Conservation (phyloP, 1,140 invertebrate species). For the Brachionus paranguensis region DNA sequence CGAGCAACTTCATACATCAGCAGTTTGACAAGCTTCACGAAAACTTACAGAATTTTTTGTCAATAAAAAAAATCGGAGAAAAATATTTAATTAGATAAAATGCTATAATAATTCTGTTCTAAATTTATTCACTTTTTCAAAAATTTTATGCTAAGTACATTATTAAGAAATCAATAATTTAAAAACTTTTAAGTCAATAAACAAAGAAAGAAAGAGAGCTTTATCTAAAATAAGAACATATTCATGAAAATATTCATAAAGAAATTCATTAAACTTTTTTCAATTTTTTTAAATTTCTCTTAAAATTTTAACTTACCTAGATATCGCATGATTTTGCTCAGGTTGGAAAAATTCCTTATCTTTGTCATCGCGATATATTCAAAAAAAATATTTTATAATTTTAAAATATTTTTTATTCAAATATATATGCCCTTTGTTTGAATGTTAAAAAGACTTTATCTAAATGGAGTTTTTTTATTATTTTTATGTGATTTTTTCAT, state of each 20-base stretch:
- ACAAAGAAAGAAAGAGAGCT: not conserved
- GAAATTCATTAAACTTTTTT: no score
- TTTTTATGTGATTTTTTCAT: not conserved
- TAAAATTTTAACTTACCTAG: no score
- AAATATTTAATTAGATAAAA: not conserved
- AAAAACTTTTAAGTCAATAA: not conserved
- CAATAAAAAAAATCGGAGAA: not conserved
- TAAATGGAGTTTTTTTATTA: not conserved
- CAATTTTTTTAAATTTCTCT: no score
- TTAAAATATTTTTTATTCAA: not conserved
- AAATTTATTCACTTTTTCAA: not conserved
- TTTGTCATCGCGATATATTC: not conserved
- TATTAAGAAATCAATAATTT: not conserved
- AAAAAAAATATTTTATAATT: not conserved
- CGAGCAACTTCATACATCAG: not conserved
- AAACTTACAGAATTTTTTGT: not conserved
- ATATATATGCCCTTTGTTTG: not conserved
- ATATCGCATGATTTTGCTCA: not conserved
- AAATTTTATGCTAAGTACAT: not conserved
- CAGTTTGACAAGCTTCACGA: not conserved
- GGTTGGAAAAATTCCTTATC: not conserved
- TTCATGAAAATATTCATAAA: no score
- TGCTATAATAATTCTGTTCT: not conserved
- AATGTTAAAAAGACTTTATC: not conserved
- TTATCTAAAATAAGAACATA: not conserved